These are phyloP conservation scores for Lepus townsendii DNA, from an alignment of 2,797 vertebrate species.

Conservation along the genomic window DNA sequence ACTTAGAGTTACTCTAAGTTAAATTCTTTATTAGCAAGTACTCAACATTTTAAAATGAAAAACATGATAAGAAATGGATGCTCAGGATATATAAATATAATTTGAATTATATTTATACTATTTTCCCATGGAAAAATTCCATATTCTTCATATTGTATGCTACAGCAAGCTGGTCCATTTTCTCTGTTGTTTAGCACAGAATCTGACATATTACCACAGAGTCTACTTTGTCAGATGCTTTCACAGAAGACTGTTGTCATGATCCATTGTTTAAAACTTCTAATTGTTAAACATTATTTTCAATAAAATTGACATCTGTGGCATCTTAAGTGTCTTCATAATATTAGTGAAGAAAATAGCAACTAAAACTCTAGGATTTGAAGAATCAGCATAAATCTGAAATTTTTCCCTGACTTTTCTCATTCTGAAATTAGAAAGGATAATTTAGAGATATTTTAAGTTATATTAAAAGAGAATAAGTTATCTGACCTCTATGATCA, in stretches of 20 bases:
- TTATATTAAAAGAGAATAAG: constrained; percentile 31
- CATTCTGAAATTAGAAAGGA: constrained; percentile 31
- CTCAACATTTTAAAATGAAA: background rate
- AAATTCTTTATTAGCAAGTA: background rate
- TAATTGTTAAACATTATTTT: constrained; percentile 46
- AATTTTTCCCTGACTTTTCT: constrained; percentile 43
- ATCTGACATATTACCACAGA: background rate
- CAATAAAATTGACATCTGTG: background rate
- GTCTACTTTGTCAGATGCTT: constrained; percentile 20
- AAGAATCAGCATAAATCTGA: background rate
- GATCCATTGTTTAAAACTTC: background rate
- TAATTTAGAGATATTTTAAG: constrained; percentile 8
- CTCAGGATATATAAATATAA: background rate
- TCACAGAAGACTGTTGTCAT: constrained; percentile 24
- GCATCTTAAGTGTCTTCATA: background rate
- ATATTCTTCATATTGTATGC: background rate
- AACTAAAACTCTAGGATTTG: background rate
- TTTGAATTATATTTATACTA: background rate
- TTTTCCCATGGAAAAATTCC: background rate
- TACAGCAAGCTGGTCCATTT: background rate
- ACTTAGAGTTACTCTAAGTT: background rate
- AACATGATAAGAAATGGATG: background rate
- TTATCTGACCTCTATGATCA: background rate
- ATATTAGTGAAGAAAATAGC: constrained; percentile 15
- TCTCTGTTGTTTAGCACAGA: background rate